These are phyloP conservation scores for Ranitomeya variabilis DNA, from an alignment of 2,113 vertebrate genomes.

Conservation along the genomic window DNA sequence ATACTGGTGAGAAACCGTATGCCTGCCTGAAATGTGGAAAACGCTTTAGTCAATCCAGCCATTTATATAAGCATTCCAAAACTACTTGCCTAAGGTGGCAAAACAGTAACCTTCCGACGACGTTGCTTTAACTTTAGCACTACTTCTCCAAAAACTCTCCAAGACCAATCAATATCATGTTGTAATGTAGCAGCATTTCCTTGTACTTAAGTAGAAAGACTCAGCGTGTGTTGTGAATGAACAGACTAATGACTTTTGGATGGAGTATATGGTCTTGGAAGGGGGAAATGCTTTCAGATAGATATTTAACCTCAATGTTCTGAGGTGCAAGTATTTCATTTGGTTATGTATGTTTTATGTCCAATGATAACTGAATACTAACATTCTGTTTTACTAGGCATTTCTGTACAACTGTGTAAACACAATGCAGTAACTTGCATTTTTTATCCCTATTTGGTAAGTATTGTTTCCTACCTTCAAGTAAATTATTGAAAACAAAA, in stretches of 20 bases:
- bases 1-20: slow-evolving; percentile 95
- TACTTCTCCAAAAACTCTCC: neutral
- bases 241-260: slow-evolving; percentile 6
- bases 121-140: slow-evolving; percentile 75
- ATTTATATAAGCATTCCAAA: slow-evolving; percentile 97
- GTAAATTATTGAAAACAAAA: slow-evolving; percentile 44
- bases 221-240: neutral
- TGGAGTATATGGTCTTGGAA: slow-evolving; percentile 36
- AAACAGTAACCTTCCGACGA: slow-evolving; percentile 88
- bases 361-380: slow-evolving; percentile 41
- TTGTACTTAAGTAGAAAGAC: slow-evolving; percentile 27
- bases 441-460: slow-evolving; percentile 40
- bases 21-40: slow-evolving; percentile 97
- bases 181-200: slow-evolving; percentile 28
- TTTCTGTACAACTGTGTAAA: slow-evolving; percentile 38
- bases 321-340: slow-evolving; percentile 46
- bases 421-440: slow-evolving; percentile 25
- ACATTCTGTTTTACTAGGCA: slow-evolving; percentile 37
- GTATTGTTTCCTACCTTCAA: slow-evolving; percentile 32
- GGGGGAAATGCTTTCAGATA: neutral
- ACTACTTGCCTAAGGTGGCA: slow-evolving; percentile 97
- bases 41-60: slow-evolving; percentile 95
- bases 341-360: slow-evolving; percentile 37
- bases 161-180: slow-evolving; percentile 26
- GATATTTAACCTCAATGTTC: slow-evolving; percentile 40